phyloP scores from a whole-genome alignment of 2,113 vertebrate genomes.

The Capricornis sumatraensis region DNA sequence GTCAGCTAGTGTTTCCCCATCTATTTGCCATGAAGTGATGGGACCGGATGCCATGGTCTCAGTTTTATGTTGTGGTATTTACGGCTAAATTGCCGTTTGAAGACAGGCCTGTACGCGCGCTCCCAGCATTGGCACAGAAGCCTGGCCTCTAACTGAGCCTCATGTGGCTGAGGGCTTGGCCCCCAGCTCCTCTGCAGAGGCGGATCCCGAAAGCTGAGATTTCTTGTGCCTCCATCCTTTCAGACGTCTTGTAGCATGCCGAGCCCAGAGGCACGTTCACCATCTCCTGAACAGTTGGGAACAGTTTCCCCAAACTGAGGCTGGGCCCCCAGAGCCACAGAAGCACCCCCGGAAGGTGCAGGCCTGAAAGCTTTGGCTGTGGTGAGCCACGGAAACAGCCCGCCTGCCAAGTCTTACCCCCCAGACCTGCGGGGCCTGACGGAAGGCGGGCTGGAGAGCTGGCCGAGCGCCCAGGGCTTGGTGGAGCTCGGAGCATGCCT shows the following conservation, averaged over 20 bases:
- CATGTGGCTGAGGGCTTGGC: accelerated
- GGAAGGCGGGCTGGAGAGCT: background rate
- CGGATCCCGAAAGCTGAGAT: accelerated
- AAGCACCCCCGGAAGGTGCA: accelerated
- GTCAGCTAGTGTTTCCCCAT: background rate
- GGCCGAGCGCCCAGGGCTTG: accelerated
- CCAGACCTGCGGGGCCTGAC: accelerated
- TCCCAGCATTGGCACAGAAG: accelerated
- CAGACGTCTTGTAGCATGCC: accelerated
- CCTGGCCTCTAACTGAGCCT: background rate
- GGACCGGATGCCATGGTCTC: background rate
- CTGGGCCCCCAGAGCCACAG: accelerated
- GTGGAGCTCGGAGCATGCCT: accelerated
- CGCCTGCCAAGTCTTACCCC: accelerated
- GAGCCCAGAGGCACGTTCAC: accelerated
- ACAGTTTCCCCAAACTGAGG: background rate
- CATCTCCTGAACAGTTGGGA: accelerated
- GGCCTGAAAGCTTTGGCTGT: accelerated
- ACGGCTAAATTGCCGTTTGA: background rate
- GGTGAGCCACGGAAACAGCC: background rate
- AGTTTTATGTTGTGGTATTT: background rate
- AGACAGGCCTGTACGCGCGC: accelerated
- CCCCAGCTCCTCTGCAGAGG: background rate
- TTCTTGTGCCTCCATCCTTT: background rate
- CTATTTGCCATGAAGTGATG: background rate